phyloP scores from a whole-genome alignment of 2,888 invertebrate species.

The Leptogaster cylindrica region DNA sequence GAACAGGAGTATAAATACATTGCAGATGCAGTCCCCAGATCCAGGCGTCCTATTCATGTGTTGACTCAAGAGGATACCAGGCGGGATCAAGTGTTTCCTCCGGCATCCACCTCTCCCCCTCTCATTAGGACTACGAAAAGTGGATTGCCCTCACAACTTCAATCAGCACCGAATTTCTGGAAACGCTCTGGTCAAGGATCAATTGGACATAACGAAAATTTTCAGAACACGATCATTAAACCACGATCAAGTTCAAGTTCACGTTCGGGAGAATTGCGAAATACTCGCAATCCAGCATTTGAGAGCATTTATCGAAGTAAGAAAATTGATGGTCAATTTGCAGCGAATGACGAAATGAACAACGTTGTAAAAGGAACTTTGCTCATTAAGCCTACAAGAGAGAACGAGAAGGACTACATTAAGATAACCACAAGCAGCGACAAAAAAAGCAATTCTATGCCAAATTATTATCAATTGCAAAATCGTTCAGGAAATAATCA shows the following conservation, averaged over 20 bases:
- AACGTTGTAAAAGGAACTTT: constrained; percentile 57
- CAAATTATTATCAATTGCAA: constrained; percentile 56
- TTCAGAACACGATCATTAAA: constrained; percentile 49
- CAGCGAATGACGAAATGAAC: constrained; percentile 48
- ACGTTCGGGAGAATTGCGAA: constrained; percentile 53
- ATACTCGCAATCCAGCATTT: constrained; percentile 52
- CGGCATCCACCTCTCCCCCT: constrained; percentile 49
- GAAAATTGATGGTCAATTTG: too few relatives aligned
- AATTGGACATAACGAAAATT: constrained; percentile 48
- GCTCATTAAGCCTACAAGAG: constrained; percentile 56
- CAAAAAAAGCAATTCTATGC: constrained; percentile 59
- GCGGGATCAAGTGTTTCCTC: constrained; percentile 53
- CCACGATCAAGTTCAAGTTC: constrained; percentile 59
- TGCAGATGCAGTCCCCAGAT: constrained; percentile 75
- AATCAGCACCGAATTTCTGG: constrained; percentile 70
- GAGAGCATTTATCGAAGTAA: constrained; percentile 38
- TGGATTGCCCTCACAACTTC: constrained; percentile 55
- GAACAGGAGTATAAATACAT: constrained; percentile 69
- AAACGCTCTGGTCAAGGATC: constrained; percentile 68
- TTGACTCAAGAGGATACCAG: constrained; percentile 63
- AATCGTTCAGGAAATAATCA: not conserved
- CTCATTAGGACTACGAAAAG: constrained; percentile 57
- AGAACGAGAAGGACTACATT: constrained; percentile 53
- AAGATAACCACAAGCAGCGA: constrained; percentile 53
- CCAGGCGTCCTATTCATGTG: constrained; percentile 75